phyloP scores from a whole-genome alignment of 2,113 vertebrate genomes.

The Mirza zaza region DNA sequence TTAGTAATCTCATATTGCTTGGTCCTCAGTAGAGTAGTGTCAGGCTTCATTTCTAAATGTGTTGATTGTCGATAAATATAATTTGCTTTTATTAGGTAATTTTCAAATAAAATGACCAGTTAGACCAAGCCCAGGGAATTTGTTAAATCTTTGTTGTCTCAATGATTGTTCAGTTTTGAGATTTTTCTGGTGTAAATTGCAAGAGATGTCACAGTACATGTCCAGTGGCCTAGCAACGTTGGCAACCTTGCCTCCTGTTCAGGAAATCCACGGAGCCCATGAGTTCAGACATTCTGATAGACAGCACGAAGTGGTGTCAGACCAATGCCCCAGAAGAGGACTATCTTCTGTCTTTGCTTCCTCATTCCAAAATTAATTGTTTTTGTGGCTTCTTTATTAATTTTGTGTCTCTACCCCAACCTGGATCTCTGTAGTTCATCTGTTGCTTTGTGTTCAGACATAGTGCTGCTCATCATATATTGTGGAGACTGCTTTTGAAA shows the following conservation, averaged over 20 bases:
- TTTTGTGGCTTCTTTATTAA: not conserved
- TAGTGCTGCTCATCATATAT: not conserved
- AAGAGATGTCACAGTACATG: not conserved
- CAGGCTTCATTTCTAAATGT: not conserved
- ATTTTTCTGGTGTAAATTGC: not conserved
- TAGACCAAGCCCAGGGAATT: not conserved
- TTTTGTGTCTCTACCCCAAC: not conserved
- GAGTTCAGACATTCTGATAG: not conserved
- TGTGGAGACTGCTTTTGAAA: not conserved
- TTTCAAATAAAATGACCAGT: not conserved
- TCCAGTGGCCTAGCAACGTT: not conserved
- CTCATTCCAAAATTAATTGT: not conserved
- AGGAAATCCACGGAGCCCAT: not conserved
- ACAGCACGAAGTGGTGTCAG: not conserved
- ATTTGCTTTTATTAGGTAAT: not conserved
- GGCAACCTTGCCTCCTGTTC: not conserved
- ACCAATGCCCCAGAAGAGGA: not conserved
- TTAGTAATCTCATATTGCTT: not conserved
- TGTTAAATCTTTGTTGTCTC: not conserved
- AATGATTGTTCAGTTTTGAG: not conserved
- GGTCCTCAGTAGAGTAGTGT: not conserved
- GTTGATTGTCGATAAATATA: not conserved
- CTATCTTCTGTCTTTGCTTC: not conserved
- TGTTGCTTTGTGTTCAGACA: not conserved
- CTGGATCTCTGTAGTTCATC: not conserved